These are phyloP conservation scores for Myxocyprinus asiaticus DNA, from an alignment of 2,113 vertebrate species.

Conservation along the genomic window DNA sequence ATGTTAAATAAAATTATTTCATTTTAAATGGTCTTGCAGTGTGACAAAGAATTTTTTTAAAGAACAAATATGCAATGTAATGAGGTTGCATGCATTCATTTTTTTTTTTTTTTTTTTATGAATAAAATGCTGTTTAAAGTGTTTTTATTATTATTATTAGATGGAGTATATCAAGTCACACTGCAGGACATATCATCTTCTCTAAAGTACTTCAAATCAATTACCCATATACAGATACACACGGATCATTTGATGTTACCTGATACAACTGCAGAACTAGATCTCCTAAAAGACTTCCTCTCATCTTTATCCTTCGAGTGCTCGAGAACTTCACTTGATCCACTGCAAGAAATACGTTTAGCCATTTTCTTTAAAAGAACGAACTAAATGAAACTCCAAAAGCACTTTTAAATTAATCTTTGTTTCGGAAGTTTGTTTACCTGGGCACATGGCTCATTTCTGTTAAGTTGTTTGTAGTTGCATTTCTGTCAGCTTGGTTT, in stretches of 20 bases:
- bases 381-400: not conserved
- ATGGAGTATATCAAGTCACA: too few relatives aligned
- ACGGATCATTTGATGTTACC: conserved; percentile 24
- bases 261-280: conserved; percentile 3
- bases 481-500: too few relatives aligned
- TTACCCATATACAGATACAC: not conserved
- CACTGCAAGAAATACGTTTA: not conserved
- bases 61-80: too few relatives aligned
- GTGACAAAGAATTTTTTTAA: too few relatives aligned
- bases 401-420: too few relatives aligned
- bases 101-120: not conserved
- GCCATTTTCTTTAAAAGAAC: conserved; percentile 2
- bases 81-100: too few relatives aligned
- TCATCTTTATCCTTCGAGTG: conserved; percentile 31
- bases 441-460: conserved; percentile 3
- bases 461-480: not conserved
- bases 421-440: not conserved
- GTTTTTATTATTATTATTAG: too few relatives aligned
- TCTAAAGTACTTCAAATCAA: too few relatives aligned
- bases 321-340: not conserved
- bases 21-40: too few relatives aligned
- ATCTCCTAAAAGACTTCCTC: conserved; percentile 28
- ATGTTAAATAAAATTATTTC: too few relatives aligned
- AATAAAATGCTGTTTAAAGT: too few relatives aligned
- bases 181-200: too few relatives aligned